These are phyloP conservation scores for Sebastiscus albofasciatus DNA, from an alignment of 2,797 vertebrate species.

Conservation along the genomic window DNA sequence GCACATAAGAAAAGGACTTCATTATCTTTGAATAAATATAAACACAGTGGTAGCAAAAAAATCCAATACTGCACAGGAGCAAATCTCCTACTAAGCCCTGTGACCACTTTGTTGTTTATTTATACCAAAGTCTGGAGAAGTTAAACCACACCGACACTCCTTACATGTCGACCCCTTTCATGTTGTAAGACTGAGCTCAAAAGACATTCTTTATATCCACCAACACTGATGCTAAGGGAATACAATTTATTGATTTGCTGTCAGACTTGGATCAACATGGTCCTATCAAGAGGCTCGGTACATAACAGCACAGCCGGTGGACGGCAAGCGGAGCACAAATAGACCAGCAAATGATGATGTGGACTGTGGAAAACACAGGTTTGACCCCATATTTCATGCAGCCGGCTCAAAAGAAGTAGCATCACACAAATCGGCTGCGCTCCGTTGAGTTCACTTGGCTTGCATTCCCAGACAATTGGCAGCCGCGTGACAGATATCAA, in stretches of 20 bases:
- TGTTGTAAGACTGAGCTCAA: constrained; percentile 68
- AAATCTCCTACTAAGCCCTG: constrained; percentile 67
- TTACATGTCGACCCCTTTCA: constrained; percentile 68
- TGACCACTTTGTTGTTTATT: constrained; percentile 73
- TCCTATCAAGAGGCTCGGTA: constrained; percentile 56
- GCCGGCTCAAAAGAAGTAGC: constrained; percentile 27
- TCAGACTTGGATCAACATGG: constrained; percentile 68
- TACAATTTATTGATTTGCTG: constrained; percentile 78
- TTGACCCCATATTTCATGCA: constrained; percentile 50
- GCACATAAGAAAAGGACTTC: constrained; percentile 32
- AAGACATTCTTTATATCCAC: constrained; percentile 69
- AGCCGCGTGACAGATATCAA: constrained; percentile 45
- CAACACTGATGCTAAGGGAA: constrained; percentile 62
- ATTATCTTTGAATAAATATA: constrained; percentile 68
- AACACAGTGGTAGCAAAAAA: constrained; percentile 36
- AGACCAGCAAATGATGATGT: constrained; percentile 56
- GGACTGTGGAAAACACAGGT: constrained; percentile 45
- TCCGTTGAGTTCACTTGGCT: constrained; percentile 37
- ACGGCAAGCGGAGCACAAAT: constrained; percentile 44
- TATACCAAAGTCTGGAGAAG: constrained; percentile 65
- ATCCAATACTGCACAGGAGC: constrained; percentile 63
- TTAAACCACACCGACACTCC: constrained; percentile 66
- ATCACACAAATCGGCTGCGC: constrained; percentile 37
- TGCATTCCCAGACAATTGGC: constrained; percentile 44
- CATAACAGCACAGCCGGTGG: constrained; percentile 40